Base-by-base conservation (phyloP, 2,888 invertebrate species). In the Tachina lurida region DNA sequence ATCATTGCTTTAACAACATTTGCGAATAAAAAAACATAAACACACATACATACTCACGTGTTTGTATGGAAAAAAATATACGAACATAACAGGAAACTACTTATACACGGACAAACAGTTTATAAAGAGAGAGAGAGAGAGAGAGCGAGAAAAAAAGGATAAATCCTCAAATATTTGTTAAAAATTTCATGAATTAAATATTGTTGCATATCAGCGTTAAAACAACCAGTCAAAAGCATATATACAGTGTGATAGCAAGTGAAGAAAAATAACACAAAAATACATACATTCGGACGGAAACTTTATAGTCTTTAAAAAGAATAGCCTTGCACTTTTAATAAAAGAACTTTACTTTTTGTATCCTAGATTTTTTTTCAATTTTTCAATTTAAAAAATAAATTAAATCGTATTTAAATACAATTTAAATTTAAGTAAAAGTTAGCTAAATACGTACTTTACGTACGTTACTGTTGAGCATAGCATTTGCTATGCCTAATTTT, bases 161-260 rank as follows among this genome's bases (percentile, higher is more conserved):
- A 68, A 78, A 71, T 83, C 19, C 83, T 68, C 83, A 86, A 86
- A 83, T 83, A 86, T 86, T 83, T 86, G 86, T 83, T 80, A 68
- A 77, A 86, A 86, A 73, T 71, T 82, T 58, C 75, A 86, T 86
- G 82, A 82, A 83, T 86, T 86, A 86, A 83, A 86, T 86, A 83
- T 75, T 82, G 71, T 67, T 79, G 71, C 56, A 70, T 56, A 73
- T 74, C 45, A n/a, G 22, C 43, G 45, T 31, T 47, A 73, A 80
- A 80, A 63, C 31, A 56, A 52, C 41, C 41, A 62, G 31, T 43
- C 70, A 84, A 49, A 68, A 15, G 19, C n/a, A 58, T 63, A 58
- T n/a, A 56, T 10, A 81, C 54, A 65, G 65, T 76, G 54, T 43
- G 45, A 49, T 8, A 39, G 9, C 65, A 15, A 1, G 15, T 15